These are phyloP conservation scores for Drosophila barbarae DNA, from an alignment of 2,888 invertebrate species.

Conservation along the genomic window DNA sequence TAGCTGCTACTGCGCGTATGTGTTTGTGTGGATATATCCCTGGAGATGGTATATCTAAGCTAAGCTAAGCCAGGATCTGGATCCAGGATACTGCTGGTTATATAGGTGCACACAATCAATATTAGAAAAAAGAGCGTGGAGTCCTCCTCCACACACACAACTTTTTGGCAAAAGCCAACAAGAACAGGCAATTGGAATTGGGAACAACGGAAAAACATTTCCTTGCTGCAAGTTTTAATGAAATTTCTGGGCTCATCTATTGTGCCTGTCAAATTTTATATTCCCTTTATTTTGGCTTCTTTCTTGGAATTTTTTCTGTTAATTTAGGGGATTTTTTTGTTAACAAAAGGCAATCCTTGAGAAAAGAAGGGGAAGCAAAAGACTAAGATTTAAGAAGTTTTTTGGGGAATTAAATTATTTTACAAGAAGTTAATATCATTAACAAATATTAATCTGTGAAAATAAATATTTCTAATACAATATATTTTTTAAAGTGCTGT, in stretches of 20 bases:
- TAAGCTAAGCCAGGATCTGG: constrained; percentile 15
- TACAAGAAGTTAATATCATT: accelerated
- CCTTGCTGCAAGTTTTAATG: constrained; percentile 47
- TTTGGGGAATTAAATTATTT: accelerated
- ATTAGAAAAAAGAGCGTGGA: constrained; percentile 2
- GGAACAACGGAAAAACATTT: constrained; percentile 33
- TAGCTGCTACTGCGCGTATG: constrained; percentile 16
- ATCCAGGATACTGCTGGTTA: constrained; percentile 4
- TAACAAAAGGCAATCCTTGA: no score
- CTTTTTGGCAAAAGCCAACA: constrained; percentile 19
- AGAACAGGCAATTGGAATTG: constrained; percentile 24
- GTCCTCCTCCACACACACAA: constrained; percentile 4
- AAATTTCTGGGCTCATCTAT: constrained; percentile 35
- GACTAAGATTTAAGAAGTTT: neutral
- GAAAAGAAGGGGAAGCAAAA: neutral
- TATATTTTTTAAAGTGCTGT: no score
- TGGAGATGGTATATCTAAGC: constrained; percentile 37
- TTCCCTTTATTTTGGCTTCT: neutral
- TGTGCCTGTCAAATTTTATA: constrained; percentile 9
- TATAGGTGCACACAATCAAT: constrained; percentile 25
- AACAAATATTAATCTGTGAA: neutral
- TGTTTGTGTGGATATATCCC: constrained; percentile 13
- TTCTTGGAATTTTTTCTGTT: neutral
- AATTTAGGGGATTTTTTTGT: neutral
- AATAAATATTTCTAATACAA: neutral